Conservation (phyloP, 2,113 vertebrate genomes). For the Pitta sordida region DNA sequence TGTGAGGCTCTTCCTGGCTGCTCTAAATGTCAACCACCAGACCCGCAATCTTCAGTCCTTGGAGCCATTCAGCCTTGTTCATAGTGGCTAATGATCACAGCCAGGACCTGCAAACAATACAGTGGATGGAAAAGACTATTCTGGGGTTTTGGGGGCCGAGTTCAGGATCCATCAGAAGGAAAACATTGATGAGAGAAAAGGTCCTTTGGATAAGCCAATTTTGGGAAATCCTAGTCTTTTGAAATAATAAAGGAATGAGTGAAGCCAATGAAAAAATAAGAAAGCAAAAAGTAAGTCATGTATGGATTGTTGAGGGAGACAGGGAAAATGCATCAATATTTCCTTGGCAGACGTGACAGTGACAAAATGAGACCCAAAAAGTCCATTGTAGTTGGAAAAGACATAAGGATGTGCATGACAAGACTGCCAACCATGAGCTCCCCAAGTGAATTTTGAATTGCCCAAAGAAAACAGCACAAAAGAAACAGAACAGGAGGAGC, state of each 20-base stretch:
- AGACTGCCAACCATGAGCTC: not conserved
- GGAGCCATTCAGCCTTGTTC: not conserved
- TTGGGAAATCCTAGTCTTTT: not conserved
- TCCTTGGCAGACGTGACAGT: not conserved
- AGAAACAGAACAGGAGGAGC: not conserved
- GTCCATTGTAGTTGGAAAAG: not conserved
- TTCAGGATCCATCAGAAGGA: not conserved
- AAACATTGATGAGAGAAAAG: not conserved
- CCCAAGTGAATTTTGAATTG: not conserved
- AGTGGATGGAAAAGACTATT: not conserved
- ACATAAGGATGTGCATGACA: not conserved
- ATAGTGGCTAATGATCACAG: not conserved
- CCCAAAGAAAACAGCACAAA: not conserved
- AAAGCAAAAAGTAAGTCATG: not conserved
- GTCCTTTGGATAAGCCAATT: not conserved
- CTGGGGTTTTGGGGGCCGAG: rapidly evolving
- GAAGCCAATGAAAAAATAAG: not conserved
- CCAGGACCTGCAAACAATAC: not conserved
- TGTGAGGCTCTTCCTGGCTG: not conserved
- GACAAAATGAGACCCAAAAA: not conserved
- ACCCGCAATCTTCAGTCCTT: not conserved
- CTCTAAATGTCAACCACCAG: not conserved
- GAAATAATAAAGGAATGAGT: not conserved
- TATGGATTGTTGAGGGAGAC: not conserved
- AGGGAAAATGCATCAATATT: not conserved